A percentile compares a stretch with the other conserved stretches of the same genome.
These are phyloP conservation scores for Petaurus breviceps DNA, from an alignment of 2,113 vertebrate species.

Conservation along the genomic window DNA sequence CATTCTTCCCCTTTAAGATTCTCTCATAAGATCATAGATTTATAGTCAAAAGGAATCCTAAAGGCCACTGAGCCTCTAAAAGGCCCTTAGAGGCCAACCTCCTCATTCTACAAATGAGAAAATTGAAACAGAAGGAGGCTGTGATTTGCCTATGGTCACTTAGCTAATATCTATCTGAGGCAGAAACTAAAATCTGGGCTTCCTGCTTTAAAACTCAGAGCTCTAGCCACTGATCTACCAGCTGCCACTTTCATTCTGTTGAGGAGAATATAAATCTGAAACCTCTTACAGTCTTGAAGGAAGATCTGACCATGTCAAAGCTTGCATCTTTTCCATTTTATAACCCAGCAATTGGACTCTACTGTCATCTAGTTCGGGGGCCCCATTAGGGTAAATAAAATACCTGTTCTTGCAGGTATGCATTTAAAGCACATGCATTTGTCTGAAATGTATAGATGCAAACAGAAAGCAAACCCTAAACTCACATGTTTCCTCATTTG, in stretches of 20 bases:
- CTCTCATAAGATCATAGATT: neutral
- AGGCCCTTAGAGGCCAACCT: neutral
- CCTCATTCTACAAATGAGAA: neutral
- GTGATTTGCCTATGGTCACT: neutral
- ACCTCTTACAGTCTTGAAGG: conserved; percentile 2
- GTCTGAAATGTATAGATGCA: conserved; percentile 48
- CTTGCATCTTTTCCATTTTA: conserved; percentile 1
- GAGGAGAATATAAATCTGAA: conserved; percentile 30
- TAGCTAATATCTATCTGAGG: neutral
- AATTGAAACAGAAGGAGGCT: neutral
- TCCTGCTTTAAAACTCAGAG: neutral
- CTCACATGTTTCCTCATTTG: neutral
- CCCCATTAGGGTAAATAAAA: neutral
- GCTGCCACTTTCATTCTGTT: neutral
- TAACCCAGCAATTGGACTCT: conserved; percentile 24
- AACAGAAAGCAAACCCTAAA: conserved; percentile 53
- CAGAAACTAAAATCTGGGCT: neutral
- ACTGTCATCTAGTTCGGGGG: neutral
- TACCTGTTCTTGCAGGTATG: conserved; percentile 23
- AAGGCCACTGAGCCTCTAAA: neutral
- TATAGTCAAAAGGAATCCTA: neutral
- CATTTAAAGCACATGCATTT: conserved; percentile 22
- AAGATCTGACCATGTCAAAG: conserved; percentile 16
- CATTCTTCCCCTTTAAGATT: conserved; percentile 30
- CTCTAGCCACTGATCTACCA: too few relatives aligned